These are phyloP conservation scores for Cyrtodaria siliqua DNA, from an alignment of 2,888 invertebrate species.

Conservation along the genomic window DNA sequence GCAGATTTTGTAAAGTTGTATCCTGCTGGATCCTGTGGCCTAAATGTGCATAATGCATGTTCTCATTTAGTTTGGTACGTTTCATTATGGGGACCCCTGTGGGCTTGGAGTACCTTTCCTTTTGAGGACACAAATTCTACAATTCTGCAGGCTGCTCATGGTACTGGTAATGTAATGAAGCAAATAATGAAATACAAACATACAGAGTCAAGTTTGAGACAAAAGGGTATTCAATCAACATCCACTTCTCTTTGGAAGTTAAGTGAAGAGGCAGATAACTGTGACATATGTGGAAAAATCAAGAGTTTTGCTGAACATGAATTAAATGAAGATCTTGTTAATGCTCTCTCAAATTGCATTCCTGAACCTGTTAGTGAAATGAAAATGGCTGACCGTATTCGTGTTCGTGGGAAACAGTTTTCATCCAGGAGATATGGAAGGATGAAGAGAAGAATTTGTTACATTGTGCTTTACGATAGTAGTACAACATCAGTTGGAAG, in stretches of 20 bases:
- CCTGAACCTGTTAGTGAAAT: slow-evolving; percentile 2
- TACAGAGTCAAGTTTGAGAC: not conserved
- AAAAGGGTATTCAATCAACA: not conserved
- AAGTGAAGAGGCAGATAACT: slow-evolving; percentile 12
- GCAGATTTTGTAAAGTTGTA: slow-evolving; percentile 9
- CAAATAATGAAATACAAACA: slow-evolving; percentile 8
- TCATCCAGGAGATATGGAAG: slow-evolving; percentile 13
- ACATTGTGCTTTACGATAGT: slow-evolving; percentile 7
- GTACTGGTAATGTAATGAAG: slow-evolving; percentile 6
- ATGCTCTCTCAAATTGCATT: not conserved
- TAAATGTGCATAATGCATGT: slow-evolving; percentile 39
- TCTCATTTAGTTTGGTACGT: slow-evolving; percentile 24
- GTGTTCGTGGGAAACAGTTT: slow-evolving; percentile 11
- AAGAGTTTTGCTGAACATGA: slow-evolving; percentile 9
- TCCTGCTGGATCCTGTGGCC: slow-evolving; percentile 13
- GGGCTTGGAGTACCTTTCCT: slow-evolving; percentile 15
- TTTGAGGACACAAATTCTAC: slow-evolving; percentile 10
- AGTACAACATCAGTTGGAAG: slow-evolving; percentile 7
- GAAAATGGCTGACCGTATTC: slow-evolving; percentile 12
- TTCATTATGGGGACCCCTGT: slow-evolving; percentile 7
- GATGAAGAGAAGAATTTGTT: slow-evolving; percentile 16
- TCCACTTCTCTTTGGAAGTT: not conserved
- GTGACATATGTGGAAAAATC: slow-evolving; percentile 26
- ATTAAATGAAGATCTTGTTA: slow-evolving; percentile 7
- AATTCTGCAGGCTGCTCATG: slow-evolving; percentile 7